Percentiles rank a stretch among this genome's conserved stretches.
Conservation (phyloP, 2,888 invertebrate species). For the Ormyrus rosae region DNA sequence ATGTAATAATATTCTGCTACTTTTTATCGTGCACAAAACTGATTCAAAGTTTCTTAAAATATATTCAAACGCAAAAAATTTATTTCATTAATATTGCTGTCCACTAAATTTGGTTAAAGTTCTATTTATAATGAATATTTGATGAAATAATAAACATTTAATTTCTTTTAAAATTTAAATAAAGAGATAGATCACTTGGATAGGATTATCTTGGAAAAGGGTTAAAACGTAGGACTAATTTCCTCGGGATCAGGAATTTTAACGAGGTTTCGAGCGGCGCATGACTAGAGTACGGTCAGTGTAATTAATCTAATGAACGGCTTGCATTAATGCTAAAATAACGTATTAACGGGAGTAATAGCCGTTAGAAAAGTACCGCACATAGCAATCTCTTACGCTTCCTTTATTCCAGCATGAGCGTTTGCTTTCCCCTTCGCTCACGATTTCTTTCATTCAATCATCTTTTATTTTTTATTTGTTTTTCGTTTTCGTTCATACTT, state of each 20-base stretch:
- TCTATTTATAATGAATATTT: not conserved
- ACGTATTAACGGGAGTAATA: conserved; percentile 64
- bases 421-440: conserved; percentile 33
- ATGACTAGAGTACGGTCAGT: conserved; percentile 57
- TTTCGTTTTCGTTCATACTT: not conserved
- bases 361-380: conserved; percentile 29
- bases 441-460: conserved; percentile 13
- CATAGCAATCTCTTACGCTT: conserved; percentile 23
- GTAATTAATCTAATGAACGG: conserved; percentile 66
- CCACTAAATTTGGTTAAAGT: no score
- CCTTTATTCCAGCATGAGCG: conserved; percentile 31
- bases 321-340: conserved; percentile 64
- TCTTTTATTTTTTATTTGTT: conserved; percentile 32
- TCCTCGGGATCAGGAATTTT: conserved; percentile 28
- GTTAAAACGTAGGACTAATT: conserved; percentile 2
- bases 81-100: no score
- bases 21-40: no score
- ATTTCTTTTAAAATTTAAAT: conserved; percentile 11
- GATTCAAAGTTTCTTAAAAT: no score
- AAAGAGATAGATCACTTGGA: conserved; percentile 6
- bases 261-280: conserved; percentile 37
- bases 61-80: no score
- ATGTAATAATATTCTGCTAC: no score
- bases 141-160: not conserved
- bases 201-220: conserved; percentile 15